Base-by-base conservation (phyloP, 2,888 invertebrate genomes). In the Myathropa florea region DNA sequence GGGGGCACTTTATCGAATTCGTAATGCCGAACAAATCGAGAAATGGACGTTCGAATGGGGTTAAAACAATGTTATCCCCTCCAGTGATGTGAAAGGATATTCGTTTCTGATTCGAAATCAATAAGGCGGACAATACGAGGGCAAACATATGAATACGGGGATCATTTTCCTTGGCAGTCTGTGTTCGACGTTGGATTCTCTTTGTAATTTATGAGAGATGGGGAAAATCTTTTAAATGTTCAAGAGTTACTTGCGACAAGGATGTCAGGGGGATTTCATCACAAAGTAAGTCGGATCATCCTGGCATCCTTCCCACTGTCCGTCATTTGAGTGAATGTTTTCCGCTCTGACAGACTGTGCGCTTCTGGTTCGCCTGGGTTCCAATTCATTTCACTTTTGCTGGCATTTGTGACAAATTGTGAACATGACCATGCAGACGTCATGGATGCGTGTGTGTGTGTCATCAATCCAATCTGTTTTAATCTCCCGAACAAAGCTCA, bases 391-490 rank as follows among this genome's bases (percentile, higher is more conserved):
- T 76, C 70, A 73, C 68, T 70, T 71, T 65, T 33, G 33, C 82
- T 77, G 30, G 65, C 60, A 71, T 72, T 80, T 73, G 72, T 71
- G 76, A 82, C 82, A 82, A 76, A 65, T 53, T 68, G 71, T 61
- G 55, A 60, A 77, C 76, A 71, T 60, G 76, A 64, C 75, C 68
- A 68, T 59, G 65, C 76, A 82, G 82, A 82, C 82, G 71, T 77
- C 76, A 76, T 82, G 64, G 59, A 64, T 75, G 55, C 60, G n/a
- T n/a, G n/a, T n/a, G 30, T 73, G 57, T 64, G 46, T 75, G 71
- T 67, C 70, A 76, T 82, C 81, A 75, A 64, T 68, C 68, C 73
- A 81, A 75, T 81, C 82, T 76, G 71, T 65, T 60, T 71, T 71
- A 82, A 77, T 82, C 64, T 65, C 26, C 10, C 75, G 28, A 57